Evolutionary conservation across 2,797 vertebrate species (phyloP).

Genomic region (Esox lucius): DNA sequence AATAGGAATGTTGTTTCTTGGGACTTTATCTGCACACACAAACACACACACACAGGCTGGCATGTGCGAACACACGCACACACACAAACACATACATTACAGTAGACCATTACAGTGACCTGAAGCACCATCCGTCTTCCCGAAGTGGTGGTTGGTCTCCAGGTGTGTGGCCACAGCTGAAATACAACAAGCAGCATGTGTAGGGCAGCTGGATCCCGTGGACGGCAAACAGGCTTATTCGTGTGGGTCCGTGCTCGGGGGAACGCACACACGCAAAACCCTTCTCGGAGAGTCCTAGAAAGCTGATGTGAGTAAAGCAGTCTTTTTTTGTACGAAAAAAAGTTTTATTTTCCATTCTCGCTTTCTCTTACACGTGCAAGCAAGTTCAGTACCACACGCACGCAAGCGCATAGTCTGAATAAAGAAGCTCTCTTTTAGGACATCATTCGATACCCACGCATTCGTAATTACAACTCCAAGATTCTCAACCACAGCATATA

Average conservation of each 20-base stretch:
- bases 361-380: not conserved
- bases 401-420: not conserved
- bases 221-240: not conserved
- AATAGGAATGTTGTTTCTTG: not conserved
- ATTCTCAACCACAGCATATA: too few relatives aligned
- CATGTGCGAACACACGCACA: not conserved
- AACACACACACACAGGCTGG: not conserved
- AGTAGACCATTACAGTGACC: not conserved
- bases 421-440: too few relatives aligned
- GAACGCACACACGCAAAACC: not conserved
- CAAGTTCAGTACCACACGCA: not conserved
- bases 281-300: not conserved
- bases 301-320: too few relatives aligned
- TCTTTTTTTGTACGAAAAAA: too few relatives aligned
- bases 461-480: too few relatives aligned
- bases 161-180: not conserved
- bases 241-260: not conserved
- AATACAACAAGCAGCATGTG: not conserved
- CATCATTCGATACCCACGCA: not conserved
- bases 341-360: not conserved
- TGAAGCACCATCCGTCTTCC: not conserved
- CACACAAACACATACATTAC: constrained; percentile 2
- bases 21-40: not conserved
- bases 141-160: not conserved
- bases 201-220: not conserved